Evolutionary conservation across 2,113 vertebrate species (phyloP), one percentile per base, ranked within the genome.

Genomic region (Eretmodus cyanostictus): DNA sequence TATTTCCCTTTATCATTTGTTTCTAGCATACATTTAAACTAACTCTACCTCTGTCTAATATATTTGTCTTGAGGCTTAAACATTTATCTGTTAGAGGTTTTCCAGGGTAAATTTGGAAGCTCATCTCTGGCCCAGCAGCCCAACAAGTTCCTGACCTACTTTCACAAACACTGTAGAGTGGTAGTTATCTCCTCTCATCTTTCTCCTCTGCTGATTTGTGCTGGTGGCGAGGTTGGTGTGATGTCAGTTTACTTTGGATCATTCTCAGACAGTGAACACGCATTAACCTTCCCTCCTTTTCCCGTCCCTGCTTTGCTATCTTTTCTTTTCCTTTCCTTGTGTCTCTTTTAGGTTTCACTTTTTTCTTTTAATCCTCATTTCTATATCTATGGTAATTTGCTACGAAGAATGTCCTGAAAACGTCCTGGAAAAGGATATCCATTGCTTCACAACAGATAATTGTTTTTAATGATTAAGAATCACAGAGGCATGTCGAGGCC

Each of bases 231-330:
- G 86, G 84, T 73, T 89, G 87, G 79, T 91, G 71, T 87, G 86
- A 93, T 92, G 92, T 91, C 92, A 90, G 83, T 88, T 93, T 90
- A 87, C 86, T 89, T 94, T 85, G 89, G 92, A 91, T 94, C 83
- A 57, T 82, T 87, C 88, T 90, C 87, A 85, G 47, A 90, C 81
- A 82, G 87, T 19, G 63, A 92, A 89, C 86, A 90, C 47, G 54
- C 71, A 86, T 88, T 80, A 87, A 66, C 83, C 45, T 73, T 63
- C 38, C 19, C 31, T 73, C 36, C 54, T 55, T 61, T 57, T 22
- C 49, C 80, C 14, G 36, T 42, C 54, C 24, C 53, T 81, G 9
- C 29, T 22, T 31, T 84, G 5, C 24, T 78, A 22, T 78, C 36
- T 54, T 71, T 78, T 53, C 8, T 14, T 76, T 57, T 53, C 47